Evolutionary conservation across 2,888 invertebrate genomes (phyloP).

Genomic region (Prosopocoilus inquinatus): DNA sequence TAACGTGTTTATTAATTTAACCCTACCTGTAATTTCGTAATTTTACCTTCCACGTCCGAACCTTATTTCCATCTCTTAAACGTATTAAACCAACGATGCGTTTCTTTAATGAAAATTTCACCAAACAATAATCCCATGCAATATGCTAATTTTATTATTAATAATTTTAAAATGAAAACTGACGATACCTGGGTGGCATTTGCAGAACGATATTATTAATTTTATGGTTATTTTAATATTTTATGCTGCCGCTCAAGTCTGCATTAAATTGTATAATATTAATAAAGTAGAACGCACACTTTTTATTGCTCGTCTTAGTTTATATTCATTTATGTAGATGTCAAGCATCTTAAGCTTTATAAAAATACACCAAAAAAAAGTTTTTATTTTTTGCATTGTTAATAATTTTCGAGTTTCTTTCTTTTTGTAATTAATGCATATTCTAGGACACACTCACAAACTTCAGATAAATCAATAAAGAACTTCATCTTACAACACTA

Average conservation of each 20-base stretch:
- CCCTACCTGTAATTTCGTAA: conserved; percentile 22
- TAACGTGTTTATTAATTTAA: conserved; percentile 33
- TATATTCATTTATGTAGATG: too few relatives aligned
- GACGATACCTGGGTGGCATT: conserved; percentile 18
- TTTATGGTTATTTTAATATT: conserved; percentile 19
- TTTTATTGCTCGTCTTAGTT: too few relatives aligned
- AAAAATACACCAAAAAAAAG: too few relatives aligned
- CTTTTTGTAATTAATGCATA: too few relatives aligned
- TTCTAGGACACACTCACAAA: too few relatives aligned
- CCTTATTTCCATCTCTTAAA: not conserved
- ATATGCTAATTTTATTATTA: conserved; percentile 14
- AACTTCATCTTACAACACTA: too few relatives aligned
- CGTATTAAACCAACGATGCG: not conserved
- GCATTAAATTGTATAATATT: too few relatives aligned
- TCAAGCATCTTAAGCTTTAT: too few relatives aligned
- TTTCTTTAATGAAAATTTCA: conserved; percentile 12
- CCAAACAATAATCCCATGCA: conserved; percentile 13
- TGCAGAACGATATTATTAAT: conserved; percentile 17
- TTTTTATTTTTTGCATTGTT: too few relatives aligned
- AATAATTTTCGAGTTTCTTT: too few relatives aligned
- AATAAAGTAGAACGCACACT: too few relatives aligned
- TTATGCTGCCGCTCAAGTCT: not conserved
- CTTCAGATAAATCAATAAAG: too few relatives aligned
- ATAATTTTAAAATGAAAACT: conserved; percentile 12
- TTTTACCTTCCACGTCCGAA: conserved; percentile 5